phyloP scores from a whole-genome alignment of 2,797 vertebrate genomes.

The Xenops minutus region DNA sequence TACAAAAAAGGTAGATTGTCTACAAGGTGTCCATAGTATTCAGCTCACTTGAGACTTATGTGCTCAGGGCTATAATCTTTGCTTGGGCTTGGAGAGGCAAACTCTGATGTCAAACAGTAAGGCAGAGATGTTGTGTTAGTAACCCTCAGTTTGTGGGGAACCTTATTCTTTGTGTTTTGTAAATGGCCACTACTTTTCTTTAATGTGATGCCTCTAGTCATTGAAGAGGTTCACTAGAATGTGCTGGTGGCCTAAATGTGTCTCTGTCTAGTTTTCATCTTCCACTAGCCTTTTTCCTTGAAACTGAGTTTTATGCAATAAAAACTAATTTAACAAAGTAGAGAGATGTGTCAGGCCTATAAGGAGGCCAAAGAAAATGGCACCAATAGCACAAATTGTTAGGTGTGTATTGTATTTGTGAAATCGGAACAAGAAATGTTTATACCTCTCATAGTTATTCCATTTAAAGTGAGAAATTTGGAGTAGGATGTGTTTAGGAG shows the following conservation, averaged over 20 bases:
- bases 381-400: not conserved
- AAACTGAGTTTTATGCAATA: not conserved
- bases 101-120: not conserved
- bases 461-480: not conserved
- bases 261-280: not conserved
- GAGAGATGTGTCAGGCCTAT: not conserved
- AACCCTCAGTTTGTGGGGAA: fast-evolving
- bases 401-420: not conserved
- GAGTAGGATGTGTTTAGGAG: not conserved
- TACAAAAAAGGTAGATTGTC: not conserved
- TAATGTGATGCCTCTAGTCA: not conserved
- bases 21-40: not conserved
- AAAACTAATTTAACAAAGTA: not conserved
- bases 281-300: not conserved
- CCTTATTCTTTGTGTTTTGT: not conserved
- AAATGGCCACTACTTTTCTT: not conserved
- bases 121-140: not conserved
- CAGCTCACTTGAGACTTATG: not conserved
- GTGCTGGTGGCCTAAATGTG: not conserved
- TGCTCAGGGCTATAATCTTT: not conserved
- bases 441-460: not conserved
- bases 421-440: not conserved
- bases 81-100: not conserved
- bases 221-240: not conserved
- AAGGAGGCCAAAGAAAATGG: not conserved